Evolutionary conservation across 2,888 invertebrate genomes (phyloP).

Genomic region (Xestia sexstrigata): DNA sequence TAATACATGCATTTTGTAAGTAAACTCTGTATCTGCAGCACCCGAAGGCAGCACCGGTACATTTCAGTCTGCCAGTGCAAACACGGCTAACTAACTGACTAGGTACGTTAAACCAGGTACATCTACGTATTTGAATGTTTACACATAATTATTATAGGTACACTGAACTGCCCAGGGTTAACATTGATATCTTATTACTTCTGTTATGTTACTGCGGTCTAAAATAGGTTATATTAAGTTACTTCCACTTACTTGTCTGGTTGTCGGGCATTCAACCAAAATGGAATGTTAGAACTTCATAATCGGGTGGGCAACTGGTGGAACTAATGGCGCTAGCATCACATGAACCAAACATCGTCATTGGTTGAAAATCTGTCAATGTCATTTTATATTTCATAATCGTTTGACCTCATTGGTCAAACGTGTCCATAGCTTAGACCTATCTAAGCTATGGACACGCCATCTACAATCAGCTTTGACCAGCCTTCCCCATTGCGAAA

Average conservation of each 20-base stretch:
- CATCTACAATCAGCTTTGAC: too few relatives aligned
- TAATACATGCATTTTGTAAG: constrained; percentile 42
- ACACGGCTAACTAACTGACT: constrained; percentile 32
- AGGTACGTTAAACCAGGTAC: constrained; percentile 12
- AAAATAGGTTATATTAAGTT: constrained; percentile 56
- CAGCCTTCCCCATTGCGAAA: too few relatives aligned
- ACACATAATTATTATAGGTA: constrained; percentile 15
- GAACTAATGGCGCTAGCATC: too few relatives aligned
- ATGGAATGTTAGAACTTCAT: constrained; percentile 39
- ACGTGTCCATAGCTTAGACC: too few relatives aligned
- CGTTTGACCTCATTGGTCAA: too few relatives aligned
- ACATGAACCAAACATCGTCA: too few relatives aligned
- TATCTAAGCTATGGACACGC: too few relatives aligned
- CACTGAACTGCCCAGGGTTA: constrained; percentile 19
- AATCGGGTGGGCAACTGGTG: too few relatives aligned
- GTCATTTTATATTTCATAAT: too few relatives aligned
- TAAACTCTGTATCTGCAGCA: constrained; percentile 44
- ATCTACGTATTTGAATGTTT: constrained; percentile 41
- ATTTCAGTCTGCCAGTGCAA: constrained; percentile 15
- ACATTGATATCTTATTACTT: constrained; percentile 46
- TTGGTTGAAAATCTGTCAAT: too few relatives aligned
- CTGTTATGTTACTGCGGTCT: constrained; percentile 46
- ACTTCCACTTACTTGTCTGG: constrained; percentile 38
- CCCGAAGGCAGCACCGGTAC: constrained; percentile 30
- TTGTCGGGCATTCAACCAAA: constrained; percentile 32